phyloP scores from a whole-genome alignment of 2,113 vertebrate genomes.

The Hyaena hyaena region DNA sequence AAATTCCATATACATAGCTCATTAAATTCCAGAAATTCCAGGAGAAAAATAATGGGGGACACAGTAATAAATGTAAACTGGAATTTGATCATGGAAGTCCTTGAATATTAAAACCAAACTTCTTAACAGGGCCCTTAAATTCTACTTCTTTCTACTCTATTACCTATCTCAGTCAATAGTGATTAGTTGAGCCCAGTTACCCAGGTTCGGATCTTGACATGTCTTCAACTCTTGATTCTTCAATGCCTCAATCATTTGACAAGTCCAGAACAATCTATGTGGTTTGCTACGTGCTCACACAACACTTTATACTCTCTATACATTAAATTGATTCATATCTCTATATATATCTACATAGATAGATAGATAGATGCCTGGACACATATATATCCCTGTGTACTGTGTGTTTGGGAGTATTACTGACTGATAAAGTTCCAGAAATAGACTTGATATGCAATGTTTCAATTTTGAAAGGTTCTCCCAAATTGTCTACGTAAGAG shows the following conservation, averaged over 20 bases:
- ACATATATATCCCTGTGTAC: neutral
- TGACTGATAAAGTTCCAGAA: conserved; percentile 21
- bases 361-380: neutral
- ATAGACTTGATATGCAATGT: neutral
- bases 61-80: neutral
- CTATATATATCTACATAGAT: too few species aligned
- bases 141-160: neutral
- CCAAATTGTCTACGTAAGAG: neutral
- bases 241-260: fast-evolving
- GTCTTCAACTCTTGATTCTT: neutral
- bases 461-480: neutral
- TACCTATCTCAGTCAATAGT: neutral
- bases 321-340: neutral
- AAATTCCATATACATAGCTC: neutral
- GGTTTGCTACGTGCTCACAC: neutral
- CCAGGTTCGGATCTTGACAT: neutral
- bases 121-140: neutral
- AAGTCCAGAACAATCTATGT: neutral
- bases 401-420: neutral
- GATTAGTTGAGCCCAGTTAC: neutral
- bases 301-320: neutral
- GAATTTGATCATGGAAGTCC: neutral
- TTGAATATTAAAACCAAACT: neutral
- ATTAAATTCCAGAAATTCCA: neutral
- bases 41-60: neutral